These are phyloP conservation scores for Propithecus coquereli DNA, from an alignment of 2,113 vertebrate genomes.

Conservation along the genomic window DNA sequence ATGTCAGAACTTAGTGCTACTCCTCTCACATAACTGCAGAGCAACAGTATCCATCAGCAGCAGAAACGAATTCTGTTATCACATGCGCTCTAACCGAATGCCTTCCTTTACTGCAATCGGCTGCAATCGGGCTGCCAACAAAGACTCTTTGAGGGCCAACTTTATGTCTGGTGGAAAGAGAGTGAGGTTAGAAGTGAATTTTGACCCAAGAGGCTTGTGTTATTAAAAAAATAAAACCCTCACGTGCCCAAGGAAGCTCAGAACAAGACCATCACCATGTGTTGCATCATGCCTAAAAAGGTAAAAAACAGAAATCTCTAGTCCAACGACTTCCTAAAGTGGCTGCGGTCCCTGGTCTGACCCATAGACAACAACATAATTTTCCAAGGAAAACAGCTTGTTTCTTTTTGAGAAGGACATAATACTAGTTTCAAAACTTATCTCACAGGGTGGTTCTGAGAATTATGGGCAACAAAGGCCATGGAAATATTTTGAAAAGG, in stretches of 20 bases:
- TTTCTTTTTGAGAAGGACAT: neutral
- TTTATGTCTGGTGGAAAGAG: neutral
- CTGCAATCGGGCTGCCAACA: neutral
- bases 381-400: neutral
- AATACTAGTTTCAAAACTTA: neutral
- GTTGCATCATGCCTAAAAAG: neutral
- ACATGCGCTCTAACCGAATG: neutral
- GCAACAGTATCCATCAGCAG: neutral
- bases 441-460: neutral
- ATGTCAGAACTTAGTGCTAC: neutral
- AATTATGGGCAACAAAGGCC: neutral
- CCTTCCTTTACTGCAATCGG: neutral
- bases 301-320: neutral
- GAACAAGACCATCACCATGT: neutral
- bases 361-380: neutral
- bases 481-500: neutral
- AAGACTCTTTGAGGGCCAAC: neutral
- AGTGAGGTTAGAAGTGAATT: neutral
- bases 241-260: neutral
- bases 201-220: neutral
- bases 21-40: neutral
- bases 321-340: neutral
- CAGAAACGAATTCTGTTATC: neutral
- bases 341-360: neutral
- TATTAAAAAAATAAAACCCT: neutral